Evolutionary conservation across 2,888 invertebrate genomes (phyloP).

Genomic region (Notocelia uddmanniana): DNA sequence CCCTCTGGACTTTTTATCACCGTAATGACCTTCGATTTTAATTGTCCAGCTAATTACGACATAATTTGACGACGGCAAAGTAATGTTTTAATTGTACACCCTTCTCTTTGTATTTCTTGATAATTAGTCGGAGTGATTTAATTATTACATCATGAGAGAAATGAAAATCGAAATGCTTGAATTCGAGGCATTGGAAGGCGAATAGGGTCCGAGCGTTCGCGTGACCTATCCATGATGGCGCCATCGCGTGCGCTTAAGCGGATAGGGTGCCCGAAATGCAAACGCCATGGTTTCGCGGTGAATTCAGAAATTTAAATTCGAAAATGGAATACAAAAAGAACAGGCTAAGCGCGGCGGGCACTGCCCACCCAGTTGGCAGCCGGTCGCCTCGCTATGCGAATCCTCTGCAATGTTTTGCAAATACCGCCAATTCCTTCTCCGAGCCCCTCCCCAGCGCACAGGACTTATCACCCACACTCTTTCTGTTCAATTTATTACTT

Average conservation of each 20-base stretch:
- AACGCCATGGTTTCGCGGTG: conserved; percentile 62
- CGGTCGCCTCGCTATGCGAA: conserved; percentile 70
- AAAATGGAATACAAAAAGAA: conserved; percentile 75
- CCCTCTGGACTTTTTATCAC: conserved; percentile 76
- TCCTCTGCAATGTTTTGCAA: conserved; percentile 77
- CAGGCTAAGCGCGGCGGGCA: conserved; percentile 68
- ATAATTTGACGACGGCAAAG: conserved; percentile 77
- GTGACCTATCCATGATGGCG: conserved; percentile 58
- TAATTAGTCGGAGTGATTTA: conserved; percentile 68
- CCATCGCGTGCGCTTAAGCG: conserved; percentile 59
- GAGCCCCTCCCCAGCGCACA: conserved; percentile 67
- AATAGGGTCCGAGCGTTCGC: conserved; percentile 51
- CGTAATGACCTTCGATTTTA: conserved; percentile 80
- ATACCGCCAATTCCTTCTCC: conserved; percentile 84
- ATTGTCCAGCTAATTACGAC: conserved; percentile 79
- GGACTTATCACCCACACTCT: conserved; percentile 62
- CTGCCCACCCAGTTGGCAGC: conserved; percentile 80
- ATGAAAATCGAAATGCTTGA: conserved; percentile 52
- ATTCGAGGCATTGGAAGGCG: conserved; percentile 47
- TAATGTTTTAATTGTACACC: conserved; percentile 83
- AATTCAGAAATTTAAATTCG: conserved; percentile 65
- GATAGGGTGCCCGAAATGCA: conserved; percentile 20
- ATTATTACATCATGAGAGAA: conserved; percentile 70
- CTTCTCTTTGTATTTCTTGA: conserved; percentile 68
- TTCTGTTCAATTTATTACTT: conserved; percentile 56